These are phyloP conservation scores for Solenopsis invicta DNA, from an alignment of 1,140 invertebrate species.

Conservation along the genomic window DNA sequence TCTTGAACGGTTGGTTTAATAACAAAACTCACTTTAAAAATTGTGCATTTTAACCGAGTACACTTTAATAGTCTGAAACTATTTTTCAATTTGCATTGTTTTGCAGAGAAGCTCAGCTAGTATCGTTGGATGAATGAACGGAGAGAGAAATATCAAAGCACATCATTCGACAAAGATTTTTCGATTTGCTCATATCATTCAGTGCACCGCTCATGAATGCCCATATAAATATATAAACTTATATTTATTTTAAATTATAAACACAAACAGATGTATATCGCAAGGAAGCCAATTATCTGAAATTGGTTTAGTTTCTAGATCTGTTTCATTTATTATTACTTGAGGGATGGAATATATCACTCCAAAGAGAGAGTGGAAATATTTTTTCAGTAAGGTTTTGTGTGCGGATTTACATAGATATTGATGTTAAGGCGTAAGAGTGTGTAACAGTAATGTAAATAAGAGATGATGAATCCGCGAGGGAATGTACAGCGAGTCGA, in stretches of 20 bases:
- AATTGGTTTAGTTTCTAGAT: constrained; percentile 27
- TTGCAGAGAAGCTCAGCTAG: constrained; percentile 22
- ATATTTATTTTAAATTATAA: constrained; percentile 36
- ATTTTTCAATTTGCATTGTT: constrained; percentile 24
- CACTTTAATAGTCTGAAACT: constrained; percentile 5
- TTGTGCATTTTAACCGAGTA: constrained; percentile 25
- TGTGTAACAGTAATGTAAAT: constrained; percentile 47
- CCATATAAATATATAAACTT: constrained; percentile 48
- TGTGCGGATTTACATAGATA: constrained; percentile 6
- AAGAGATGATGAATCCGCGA: background rate
- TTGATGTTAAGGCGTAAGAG: background rate
- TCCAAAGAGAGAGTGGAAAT: background rate
- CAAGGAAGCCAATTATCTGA: constrained; percentile 15
- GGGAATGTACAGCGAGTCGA: background rate
- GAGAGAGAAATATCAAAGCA: constrained; percentile 35
- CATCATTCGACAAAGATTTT: constrained; percentile 27
- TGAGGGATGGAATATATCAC: constrained; percentile 11
- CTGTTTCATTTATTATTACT: constrained; percentile 35
- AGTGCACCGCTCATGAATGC: constrained; percentile 44
- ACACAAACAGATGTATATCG: background rate
- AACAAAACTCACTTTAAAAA: constrained; percentile 3
- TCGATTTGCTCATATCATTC: constrained; percentile 47
- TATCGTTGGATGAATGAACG: constrained; percentile 11
- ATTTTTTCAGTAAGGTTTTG: constrained; percentile 32
- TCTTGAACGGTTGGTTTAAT: background rate